A percentile compares a stretch with the other conserved stretches of the same genome.
These are phyloP conservation scores for Proisotoma minuta DNA, from an alignment of 2,888 invertebrate genomes.

Conservation along the genomic window DNA sequence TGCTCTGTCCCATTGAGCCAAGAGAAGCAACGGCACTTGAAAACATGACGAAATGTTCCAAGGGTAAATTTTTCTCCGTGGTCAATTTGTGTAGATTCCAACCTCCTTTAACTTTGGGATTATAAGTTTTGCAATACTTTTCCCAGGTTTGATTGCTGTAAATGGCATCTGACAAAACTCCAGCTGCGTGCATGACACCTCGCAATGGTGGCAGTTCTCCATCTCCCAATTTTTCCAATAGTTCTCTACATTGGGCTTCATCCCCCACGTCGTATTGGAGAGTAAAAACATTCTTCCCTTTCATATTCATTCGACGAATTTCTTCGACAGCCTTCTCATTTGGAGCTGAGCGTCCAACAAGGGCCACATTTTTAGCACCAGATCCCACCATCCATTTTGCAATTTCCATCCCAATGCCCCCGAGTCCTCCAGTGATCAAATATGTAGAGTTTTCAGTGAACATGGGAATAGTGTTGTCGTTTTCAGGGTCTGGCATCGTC, in stretches of 20 bases:
- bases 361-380: constrained; percentile 27
- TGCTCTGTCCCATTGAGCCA: constrained; percentile 18
- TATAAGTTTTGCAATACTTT: constrained; percentile 16
- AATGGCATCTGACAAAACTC: constrained; percentile 21
- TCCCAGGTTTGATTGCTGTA: constrained; percentile 24
- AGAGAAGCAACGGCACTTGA: constrained; percentile 7
- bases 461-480: constrained; percentile 6
- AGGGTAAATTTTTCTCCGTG: background rate
- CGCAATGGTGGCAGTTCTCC: constrained; percentile 17
- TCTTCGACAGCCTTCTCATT: background rate
- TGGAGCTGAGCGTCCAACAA: constrained; percentile 24
- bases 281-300: constrained; percentile 16
- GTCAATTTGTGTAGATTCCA: constrained; percentile 38
- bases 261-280: constrained; percentile 26
- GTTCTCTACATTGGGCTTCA: constrained; percentile 12
- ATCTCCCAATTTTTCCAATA: constrained; percentile 14
- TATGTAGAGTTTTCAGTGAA: constrained; percentile 29
- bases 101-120: constrained; percentile 23
- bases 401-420: constrained; percentile 33
- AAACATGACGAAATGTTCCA: constrained; percentile 38
- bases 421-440: constrained; percentile 34
- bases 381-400: constrained; percentile 29
- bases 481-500: constrained; percentile 7
- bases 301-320: constrained; percentile 13
- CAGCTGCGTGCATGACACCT: constrained; percentile 29